phyloP scores from a whole-genome alignment of 2,888 invertebrate species.

The Epistrophella euchroma region DNA sequence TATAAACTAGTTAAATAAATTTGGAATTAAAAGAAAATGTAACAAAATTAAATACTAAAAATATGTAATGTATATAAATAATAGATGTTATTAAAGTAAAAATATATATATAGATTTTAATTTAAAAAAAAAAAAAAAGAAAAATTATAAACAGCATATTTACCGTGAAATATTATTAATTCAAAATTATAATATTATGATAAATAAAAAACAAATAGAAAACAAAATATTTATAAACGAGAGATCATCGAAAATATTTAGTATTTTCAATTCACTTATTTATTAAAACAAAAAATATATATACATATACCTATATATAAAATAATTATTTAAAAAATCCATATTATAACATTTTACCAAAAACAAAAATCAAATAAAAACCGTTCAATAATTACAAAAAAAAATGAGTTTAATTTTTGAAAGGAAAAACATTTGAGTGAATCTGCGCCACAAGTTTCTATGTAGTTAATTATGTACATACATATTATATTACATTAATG shows the following conservation, averaged over 20 bases:
- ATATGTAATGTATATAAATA: conserved; percentile 59
- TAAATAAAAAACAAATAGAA: conserved; percentile 35
- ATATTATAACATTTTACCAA: conserved; percentile 74
- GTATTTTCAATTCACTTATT: conserved; percentile 75
- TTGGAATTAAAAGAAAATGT: conserved; percentile 47
- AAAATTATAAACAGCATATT: conserved; percentile 46
- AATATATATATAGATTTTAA: conserved; percentile 22
- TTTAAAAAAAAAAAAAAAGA: conserved; percentile 2
- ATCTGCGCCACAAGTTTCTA: too few species aligned
- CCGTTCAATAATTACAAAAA: conserved; percentile 61
- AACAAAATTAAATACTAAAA: conserved; percentile 31
- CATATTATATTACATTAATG: too few species aligned
- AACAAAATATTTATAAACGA: conserved; percentile 69
- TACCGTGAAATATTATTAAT: conserved; percentile 67
- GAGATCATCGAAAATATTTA: conserved; percentile 73
- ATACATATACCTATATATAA: conserved; percentile 50
- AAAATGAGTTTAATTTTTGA: conserved; percentile 1
- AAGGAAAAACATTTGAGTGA: too few species aligned
- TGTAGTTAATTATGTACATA: too few species aligned
- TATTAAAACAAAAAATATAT: conserved; percentile 58
- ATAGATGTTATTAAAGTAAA: conserved; percentile 53
- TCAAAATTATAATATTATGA: conserved; percentile 42
- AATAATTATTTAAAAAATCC: conserved; percentile 70
- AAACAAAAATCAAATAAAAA: conserved; percentile 59
- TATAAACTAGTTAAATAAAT: conserved; percentile 50